Percentiles rank a stretch among this genome's conserved stretches.
These are phyloP conservation scores for Cecropterus lyciades DNA, from an alignment of 1,140 invertebrate genomes.

Conservation along the genomic window DNA sequence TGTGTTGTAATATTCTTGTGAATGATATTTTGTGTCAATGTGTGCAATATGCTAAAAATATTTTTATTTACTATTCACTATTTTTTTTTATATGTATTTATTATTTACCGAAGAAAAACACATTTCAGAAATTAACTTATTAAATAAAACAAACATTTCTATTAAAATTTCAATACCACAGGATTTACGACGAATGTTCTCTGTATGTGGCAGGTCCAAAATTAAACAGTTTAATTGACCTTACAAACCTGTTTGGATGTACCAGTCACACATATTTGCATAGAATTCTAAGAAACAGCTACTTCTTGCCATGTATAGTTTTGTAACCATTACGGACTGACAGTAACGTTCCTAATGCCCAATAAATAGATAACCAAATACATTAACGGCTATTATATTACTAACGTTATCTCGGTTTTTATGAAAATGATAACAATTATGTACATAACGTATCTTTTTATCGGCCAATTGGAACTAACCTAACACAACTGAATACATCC, in stretches of 20 bases:
- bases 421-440: constrained; percentile 13
- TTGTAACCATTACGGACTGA: constrained; percentile 27
- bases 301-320: constrained; percentile 15
- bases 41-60: too few species aligned
- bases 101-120: too few species aligned
- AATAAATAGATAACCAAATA: constrained; percentile 23
- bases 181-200: too few species aligned
- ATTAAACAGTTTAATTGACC: constrained; percentile 26
- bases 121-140: too few species aligned
- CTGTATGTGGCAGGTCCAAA: not conserved
- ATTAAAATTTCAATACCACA: constrained; percentile 1
- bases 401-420: constrained; percentile 3
- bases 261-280: constrained; percentile 14
- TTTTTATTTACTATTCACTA: too few species aligned
- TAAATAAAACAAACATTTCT: too few species aligned
- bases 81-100: too few species aligned
- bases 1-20: too few species aligned
- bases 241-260: constrained; percentile 30
- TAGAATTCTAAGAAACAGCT: constrained; percentile 24
- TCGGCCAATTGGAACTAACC: constrained; percentile 29
- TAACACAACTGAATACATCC: constrained; percentile 39
- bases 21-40: too few species aligned
- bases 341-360: constrained; percentile 24
- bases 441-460: constrained; percentile 12
- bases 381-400: constrained; percentile 4